Base-by-base conservation (phyloP, 2,113 vertebrate species). In the Dunckerocampus dactyliophorus region DNA sequence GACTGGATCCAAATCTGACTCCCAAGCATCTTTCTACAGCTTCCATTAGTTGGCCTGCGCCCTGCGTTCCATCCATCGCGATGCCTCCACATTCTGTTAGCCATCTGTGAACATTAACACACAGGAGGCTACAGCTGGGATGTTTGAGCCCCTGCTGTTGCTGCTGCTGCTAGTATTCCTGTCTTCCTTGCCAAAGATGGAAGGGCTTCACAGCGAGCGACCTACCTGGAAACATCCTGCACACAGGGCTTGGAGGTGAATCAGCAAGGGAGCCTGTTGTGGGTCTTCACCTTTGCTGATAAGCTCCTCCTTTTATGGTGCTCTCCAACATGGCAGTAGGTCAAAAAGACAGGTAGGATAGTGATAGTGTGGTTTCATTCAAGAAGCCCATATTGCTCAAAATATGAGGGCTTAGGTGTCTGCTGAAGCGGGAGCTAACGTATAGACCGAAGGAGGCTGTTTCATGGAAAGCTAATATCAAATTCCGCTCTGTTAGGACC, bases 401-500 rank as follows among this genome's bases (percentile, higher is more conserved):
- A 59, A 75, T 75, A 65, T 12, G 12, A 80, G 48, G 59, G 48
- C 55, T 69, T 37, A 14, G 5, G 59, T 60, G 70, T 69, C 54
- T 39, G 22, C 61, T 37, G 60, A 51, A n/a, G n/a, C n/a, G n/a
- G n/a, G n/a, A n/a, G n/a, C n/a, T 28, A 52, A 28, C 50, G 28
- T 75, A 67, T 62, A 67, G 77, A 61, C 59, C 31, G 46, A 71
- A 54, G 59, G 39, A 71, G 52, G 45, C 55, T 69, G 65, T 74
- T 80, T 65, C 77, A 77, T 80, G 75, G 82, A 74, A 69, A 63
- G 62, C 80, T 78, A 51, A 76, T 76, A 77, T 79, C 69, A 64
- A 31, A 65, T 48, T 75, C 53, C n/a, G 39, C 28, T 66, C 46
- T 65, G 49, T 74, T 22, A 24, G 34, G 58, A 65, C 75, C 70